These are phyloP conservation scores for Drosophila birchii DNA, from an alignment of 2,888 invertebrate species.

Conservation along the genomic window DNA sequence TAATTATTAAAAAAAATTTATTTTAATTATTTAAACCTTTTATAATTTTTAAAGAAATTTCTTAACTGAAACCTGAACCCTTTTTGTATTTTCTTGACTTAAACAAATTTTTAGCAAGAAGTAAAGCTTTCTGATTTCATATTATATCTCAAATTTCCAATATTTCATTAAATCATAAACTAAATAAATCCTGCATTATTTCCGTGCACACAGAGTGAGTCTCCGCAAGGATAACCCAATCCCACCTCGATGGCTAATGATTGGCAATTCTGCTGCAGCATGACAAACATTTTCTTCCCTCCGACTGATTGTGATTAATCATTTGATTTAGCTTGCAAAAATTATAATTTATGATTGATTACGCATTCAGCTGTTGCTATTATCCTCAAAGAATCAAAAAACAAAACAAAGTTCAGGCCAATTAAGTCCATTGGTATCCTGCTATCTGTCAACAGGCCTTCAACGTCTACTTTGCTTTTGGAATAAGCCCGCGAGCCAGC, in stretches of 20 bases:
- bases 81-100: background rate
- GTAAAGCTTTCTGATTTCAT: background rate
- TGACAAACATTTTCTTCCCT: slow-evolving; percentile 8
- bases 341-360: slow-evolving; percentile 37
- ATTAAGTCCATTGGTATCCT: slow-evolving; percentile 30
- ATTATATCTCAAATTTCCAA: background rate
- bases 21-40: background rate
- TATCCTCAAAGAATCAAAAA: background rate
- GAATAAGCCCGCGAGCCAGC: background rate
- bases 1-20: too few species aligned
- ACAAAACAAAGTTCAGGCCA: slow-evolving; percentile 34
- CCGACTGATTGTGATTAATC: slow-evolving; percentile 26
- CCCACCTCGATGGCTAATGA: slow-evolving; percentile 14
- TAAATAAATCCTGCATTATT: too few species aligned
- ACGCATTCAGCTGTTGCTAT: slow-evolving; percentile 29
- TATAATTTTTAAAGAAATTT: background rate
- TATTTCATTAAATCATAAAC: background rate
- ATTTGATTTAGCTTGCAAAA: slow-evolving; percentile 24
- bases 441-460: slow-evolving; percentile 18
- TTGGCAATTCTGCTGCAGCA: slow-evolving; percentile 10
- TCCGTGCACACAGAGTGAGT: background rate
- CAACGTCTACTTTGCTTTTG: background rate
- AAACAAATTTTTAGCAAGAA: background rate
- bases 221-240: slow-evolving; percentile 1
- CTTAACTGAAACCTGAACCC: background rate